phyloP scores from a whole-genome alignment of 2,113 vertebrate genomes.

The Notarius lentiginosus region DNA sequence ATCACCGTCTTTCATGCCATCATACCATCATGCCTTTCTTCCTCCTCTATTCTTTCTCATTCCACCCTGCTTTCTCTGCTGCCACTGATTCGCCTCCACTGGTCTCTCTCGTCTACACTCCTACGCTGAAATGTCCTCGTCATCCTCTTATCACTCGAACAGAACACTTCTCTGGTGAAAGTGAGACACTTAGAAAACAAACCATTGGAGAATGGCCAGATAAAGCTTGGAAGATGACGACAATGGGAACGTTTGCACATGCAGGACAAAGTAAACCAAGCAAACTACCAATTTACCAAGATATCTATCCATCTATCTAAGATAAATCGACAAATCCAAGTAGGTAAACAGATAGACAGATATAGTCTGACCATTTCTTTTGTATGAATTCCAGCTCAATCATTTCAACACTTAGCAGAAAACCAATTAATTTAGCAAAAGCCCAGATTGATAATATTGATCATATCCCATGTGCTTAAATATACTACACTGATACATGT shows the following conservation, averaged over 20 bases:
- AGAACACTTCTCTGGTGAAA: neutral
- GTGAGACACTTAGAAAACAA: neutral
- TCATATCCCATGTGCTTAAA: no score
- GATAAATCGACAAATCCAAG: neutral
- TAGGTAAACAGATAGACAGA: neutral
- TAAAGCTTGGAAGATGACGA: neutral
- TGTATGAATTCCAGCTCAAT: neutral
- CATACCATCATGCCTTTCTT: neutral
- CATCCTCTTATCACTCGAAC: neutral
- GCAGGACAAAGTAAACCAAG: neutral
- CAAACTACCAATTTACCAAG: neutral
- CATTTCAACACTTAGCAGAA: neutral
- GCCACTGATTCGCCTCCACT: neutral
- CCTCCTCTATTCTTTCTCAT: neutral
- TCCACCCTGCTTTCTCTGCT: neutral
- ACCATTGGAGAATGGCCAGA: neutral
- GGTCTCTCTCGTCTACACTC: conserved; percentile 16
- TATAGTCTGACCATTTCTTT: neutral
- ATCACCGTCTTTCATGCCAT: neutral
- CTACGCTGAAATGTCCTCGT: neutral
- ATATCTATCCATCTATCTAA: neutral
- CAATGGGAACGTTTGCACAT: neutral
- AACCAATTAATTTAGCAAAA: neutral
- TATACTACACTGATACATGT: no score
- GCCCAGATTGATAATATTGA: neutral